Evolutionary conservation across 2,888 invertebrate genomes (phyloP), one percentile per base, ranked within the genome.

Genomic region (Cenopis cana): DNA sequence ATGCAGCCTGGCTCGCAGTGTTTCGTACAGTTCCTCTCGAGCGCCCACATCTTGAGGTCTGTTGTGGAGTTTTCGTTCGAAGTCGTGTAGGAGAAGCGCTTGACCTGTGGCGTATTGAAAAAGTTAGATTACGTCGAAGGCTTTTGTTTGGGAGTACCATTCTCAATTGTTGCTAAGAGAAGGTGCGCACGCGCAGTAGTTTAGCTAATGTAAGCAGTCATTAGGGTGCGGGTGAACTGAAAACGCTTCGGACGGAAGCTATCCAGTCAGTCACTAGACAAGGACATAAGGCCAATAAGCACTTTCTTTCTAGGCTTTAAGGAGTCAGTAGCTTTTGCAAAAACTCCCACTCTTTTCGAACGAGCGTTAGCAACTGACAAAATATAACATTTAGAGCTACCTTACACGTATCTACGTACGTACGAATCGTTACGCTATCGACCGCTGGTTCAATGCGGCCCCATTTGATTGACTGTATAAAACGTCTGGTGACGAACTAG

Each of bases 1-100:
- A 98, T 97, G 89, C 98, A 98, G 12, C 97, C 98, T 0, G 97
- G 95, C 78, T 98, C 97, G 87, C 98, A 98, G 81, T 95, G 96
- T 79, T 96, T 96, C 0, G 97, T 95, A 84, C 98, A 98, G 84
- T 97, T 96, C 12, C 98, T 94, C 85, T 97, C 97, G 70, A 98
- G 83, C 0, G 97, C 96, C 97, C 98, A 98, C 94, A 97, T 95
- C 84, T 96, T 95, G 49, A 90, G 83, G 62, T 90, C 92, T 0
- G 96, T 96, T 11, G 95, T 95, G 0, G 97, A 96, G 83, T 97
- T 97, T 82, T 97, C 97, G 0, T 95, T 97, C 68, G 96, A 97
- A 2, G 96, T 96, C 8, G 97, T 97, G 87, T 97, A 97, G 0
- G 97, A 97, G 83, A 97, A 97, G 56, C 96, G 95, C 85, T 97